These are phyloP conservation scores for Etheostoma perlongum DNA, from an alignment of 2,797 vertebrate genomes.

Conservation along the genomic window DNA sequence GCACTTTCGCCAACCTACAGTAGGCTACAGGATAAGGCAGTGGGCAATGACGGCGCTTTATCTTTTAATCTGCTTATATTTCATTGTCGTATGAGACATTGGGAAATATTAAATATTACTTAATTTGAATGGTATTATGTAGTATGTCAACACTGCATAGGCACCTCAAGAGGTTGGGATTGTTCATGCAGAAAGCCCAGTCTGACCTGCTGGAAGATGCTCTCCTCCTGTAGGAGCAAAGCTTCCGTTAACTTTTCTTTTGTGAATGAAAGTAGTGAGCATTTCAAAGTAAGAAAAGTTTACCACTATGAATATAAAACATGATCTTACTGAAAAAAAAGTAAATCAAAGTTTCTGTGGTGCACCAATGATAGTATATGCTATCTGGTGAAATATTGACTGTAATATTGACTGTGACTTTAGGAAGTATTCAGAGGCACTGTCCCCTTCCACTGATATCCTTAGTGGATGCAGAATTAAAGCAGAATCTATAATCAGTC, in stretches of 20 bases:
- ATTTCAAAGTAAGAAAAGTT: no score
- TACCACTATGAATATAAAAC: constrained; percentile 11
- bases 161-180: not conserved
- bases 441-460: constrained; percentile 44
- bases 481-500: constrained; percentile 65
- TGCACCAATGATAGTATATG: not conserved
- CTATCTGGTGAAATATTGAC: constrained; percentile 25
- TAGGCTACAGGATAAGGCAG: no score
- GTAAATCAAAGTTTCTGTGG: not conserved
- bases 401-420: constrained; percentile 23
- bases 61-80: not conserved
- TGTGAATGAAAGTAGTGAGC: no score
- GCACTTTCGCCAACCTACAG: no score
- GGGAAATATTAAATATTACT: not conserved
- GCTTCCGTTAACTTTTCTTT: no score
- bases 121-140: not conserved
- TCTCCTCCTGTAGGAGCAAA: no score
- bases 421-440: constrained; percentile 12
- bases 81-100: not conserved
- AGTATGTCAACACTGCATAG: not conserved
- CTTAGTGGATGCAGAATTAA: constrained; percentile 33
- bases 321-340: not conserved
- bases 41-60: no score
- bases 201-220: no score
- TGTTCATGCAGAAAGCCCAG: no score